These are phyloP conservation scores for Netelia fuscicornis DNA, from an alignment of 2,888 invertebrate genomes.

Conservation along the genomic window DNA sequence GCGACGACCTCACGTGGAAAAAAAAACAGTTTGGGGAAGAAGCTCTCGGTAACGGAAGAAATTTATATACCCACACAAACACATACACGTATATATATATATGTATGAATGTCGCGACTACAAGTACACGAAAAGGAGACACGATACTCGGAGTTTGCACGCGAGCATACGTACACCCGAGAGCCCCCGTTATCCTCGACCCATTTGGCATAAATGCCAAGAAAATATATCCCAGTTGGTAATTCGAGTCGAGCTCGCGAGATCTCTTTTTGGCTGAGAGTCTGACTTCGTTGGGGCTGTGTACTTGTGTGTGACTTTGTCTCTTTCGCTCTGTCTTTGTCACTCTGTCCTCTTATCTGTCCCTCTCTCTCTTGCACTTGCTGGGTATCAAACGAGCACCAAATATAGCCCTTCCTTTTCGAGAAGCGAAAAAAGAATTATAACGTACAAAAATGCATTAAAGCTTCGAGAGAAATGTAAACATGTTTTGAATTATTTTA, in stretches of 20 bases:
- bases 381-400: slow-evolving; percentile 18
- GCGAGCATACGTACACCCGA: slow-evolving; percentile 43
- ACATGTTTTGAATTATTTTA: slow-evolving; percentile 36
- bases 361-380: background rate
- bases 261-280: slow-evolving; percentile 59
- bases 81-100: slow-evolving; percentile 7
- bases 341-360: background rate
- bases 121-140: slow-evolving; percentile 33
- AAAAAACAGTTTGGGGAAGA: slow-evolving; percentile 27
- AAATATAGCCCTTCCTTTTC: slow-evolving; percentile 47
- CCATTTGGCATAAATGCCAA: slow-evolving; percentile 70
- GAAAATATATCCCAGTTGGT: slow-evolving; percentile 69
- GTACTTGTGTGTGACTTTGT: background rate
- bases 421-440: slow-evolving; percentile 10
- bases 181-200: slow-evolving; percentile 69
- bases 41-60: slow-evolving; percentile 1
- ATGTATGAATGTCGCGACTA: background rate
- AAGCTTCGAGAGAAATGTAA: background rate
- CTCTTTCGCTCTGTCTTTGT: slow-evolving; percentile 12
- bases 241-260: slow-evolving; percentile 64
- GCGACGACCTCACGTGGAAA: slow-evolving; percentile 36
- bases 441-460: background rate
- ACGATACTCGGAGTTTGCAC: slow-evolving; percentile 56
- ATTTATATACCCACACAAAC: background rate
- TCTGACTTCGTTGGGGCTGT: background rate